Conservation (phyloP, 1,140 invertebrate genomes). For the Sweltsa coloradensis region DNA sequence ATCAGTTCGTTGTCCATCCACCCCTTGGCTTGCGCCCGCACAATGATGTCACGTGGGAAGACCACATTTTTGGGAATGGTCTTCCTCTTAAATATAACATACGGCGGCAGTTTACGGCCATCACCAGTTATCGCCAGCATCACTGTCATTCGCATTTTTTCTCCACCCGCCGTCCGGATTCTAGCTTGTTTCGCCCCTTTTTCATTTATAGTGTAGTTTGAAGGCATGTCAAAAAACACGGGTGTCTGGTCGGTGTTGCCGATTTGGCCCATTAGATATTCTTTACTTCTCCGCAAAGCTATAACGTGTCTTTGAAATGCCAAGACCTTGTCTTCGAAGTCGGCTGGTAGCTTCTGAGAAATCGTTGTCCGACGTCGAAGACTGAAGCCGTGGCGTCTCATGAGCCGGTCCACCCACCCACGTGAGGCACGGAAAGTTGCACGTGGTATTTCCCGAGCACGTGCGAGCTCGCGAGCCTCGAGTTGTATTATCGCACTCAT, state of each 20-base stretch:
- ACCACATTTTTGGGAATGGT: background rate
- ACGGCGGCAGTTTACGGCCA: slow-evolving; percentile 8
- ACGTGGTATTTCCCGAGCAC: no score
- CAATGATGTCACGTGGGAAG: slow-evolving; percentile 3
- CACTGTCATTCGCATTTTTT: background rate
- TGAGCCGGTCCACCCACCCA: no score
- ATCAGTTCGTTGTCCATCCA: slow-evolving; percentile 14
- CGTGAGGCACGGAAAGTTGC: no score
- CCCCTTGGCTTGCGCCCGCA: slow-evolving; percentile 10
- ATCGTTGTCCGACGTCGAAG: slow-evolving; percentile 3
- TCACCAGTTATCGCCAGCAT: slow-evolving; percentile 10
- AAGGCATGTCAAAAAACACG: slow-evolving; percentile 12
- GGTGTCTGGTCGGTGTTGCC: slow-evolving; percentile 11
- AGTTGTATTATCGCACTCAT: no score
- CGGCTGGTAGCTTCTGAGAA: background rate
- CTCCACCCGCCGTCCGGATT: background rate
- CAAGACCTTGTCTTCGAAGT: slow-evolving; percentile 9
- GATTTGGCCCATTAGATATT: slow-evolving; percentile 8
- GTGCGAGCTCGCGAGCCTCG: no score
- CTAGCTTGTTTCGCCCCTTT: slow-evolving; percentile 8
- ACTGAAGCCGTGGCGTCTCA: no score
- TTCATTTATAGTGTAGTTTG: slow-evolving; percentile 6
- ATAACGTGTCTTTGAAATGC: slow-evolving; percentile 5
- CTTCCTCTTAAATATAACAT: slow-evolving; percentile 11
- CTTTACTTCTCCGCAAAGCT: background rate